Evolutionary conservation across 1,140 invertebrate genomes (phyloP), one percentile per base, ranked within the genome.

Genomic region (Chelonus insularis): DNA sequence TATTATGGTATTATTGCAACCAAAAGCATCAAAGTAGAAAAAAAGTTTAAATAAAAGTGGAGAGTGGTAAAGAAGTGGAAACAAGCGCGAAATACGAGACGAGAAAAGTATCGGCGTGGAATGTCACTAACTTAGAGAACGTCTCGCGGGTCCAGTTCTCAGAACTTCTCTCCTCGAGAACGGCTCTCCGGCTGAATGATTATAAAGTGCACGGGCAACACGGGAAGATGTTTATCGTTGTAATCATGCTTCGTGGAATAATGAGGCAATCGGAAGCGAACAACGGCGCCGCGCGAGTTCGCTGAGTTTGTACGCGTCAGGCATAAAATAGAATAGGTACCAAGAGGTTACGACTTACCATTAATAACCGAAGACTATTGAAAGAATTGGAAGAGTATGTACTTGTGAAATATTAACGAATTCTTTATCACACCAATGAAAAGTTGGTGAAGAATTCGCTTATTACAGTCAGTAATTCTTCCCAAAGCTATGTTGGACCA

Each of bases 91-190:
- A 77, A 75, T 64, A 72, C 68, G 68, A 74, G 72, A 72, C 67
- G 70, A 69, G 71, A 74, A 72, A 76, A 73, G 71, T 75, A 75
- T 72, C 68, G 67, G 72, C 64, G 63, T 72, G 75, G 74, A 78
- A 77, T 78, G 76, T 77, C 74, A 73, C 76, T 72, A 72, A 71
- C 71, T 69, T 70, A 68, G 63, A 70, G 70, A 73, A 70, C 63
- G 71, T 76, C 73, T 72, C 69, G 69, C 68, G 73, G 70, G 70
- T 72, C 72, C 70, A 70, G 70, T 76, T 79, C 76, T 69, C 71
- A 70, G 75, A 78, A 79, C 57, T 69, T 67, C 66, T 67, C 67
- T 65, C 61, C 7, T 29, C 72, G 69, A 67, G 69, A 70, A 73
- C 69, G 70, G 68, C 69, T 74, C 66, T 70, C 58, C 54, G 50